phyloP scores from a whole-genome alignment of 30 jellyfish, hydroid and myxozoan genomes.

The Clytia hemisphaerica region DNA sequence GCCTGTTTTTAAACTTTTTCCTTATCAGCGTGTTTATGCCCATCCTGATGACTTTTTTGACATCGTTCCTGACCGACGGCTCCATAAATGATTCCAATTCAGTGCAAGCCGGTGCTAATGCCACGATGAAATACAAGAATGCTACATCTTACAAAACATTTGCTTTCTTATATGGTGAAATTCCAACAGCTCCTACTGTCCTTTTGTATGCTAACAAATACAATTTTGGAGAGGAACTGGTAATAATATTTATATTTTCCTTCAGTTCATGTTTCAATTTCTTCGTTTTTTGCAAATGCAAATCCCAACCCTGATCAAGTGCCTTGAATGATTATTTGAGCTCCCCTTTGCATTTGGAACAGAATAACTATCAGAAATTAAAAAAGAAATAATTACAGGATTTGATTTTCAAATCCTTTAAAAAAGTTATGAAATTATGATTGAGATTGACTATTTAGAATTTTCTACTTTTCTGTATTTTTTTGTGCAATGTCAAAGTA shows the following conservation, averaged over 20 bases:
- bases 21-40: conserved; percentile 15
- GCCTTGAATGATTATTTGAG: too few relatives aligned
- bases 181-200: conserved; percentile 93
- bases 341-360: too few relatives aligned
- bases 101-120: not conserved
- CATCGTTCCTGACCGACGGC: not conserved
- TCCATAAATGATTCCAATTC: not conserved
- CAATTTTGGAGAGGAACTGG: conserved; percentile 47
- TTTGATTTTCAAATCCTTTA: not conserved
- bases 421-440: too few relatives aligned
- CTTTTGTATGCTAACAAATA: conserved; percentile 62
- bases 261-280: too few relatives aligned
- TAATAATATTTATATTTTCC: conserved; percentile 24
- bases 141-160: too few relatives aligned
- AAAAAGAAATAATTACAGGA: not conserved
- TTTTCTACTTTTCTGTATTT: not conserved
- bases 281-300: too few relatives aligned
- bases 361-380: not conserved
- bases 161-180: conserved; percentile 78
- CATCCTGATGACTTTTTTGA: conserved; percentile 6
- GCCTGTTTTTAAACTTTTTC: not conserved
- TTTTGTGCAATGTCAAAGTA: not conserved
- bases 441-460: too few relatives aligned
- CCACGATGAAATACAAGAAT: not conserved
- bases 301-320: too few relatives aligned